These are phyloP conservation scores for Lepus americanus DNA, from an alignment of 2,113 vertebrate genomes.

Conservation along the genomic window DNA sequence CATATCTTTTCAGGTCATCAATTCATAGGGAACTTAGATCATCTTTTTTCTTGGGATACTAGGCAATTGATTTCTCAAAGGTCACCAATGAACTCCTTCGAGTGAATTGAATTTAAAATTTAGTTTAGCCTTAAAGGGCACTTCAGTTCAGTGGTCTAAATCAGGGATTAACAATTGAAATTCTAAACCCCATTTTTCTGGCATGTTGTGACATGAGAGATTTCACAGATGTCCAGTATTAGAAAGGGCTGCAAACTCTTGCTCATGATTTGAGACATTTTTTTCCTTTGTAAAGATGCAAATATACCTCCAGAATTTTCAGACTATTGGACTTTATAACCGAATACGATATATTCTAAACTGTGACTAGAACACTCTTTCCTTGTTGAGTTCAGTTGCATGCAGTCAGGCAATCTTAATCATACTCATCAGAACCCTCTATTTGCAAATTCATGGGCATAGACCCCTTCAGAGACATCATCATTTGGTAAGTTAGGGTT, in stretches of 20 bases:
- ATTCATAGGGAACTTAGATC: constrained; percentile 68
- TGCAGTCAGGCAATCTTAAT: not conserved
- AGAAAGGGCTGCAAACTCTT: not conserved
- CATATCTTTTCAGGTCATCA: constrained; percentile 45
- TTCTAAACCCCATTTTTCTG: not conserved
- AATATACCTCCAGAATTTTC: not conserved
- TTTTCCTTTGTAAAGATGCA: not conserved
- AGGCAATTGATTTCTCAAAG: constrained; percentile 82
- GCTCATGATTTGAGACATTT: not conserved
- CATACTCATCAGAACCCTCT: not conserved
- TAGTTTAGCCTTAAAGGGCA: constrained; percentile 77
- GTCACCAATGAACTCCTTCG: constrained; percentile 80
- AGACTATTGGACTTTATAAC: constrained; percentile 10
- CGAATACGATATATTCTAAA: not conserved
- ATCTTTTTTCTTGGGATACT: constrained; percentile 55
- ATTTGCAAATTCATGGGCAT: not conserved
- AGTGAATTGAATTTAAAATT: constrained; percentile 81
- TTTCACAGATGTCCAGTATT: not conserved
- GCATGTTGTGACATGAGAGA: not conserved
- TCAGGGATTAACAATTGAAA: constrained; percentile 60
- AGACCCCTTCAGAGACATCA: not conserved
- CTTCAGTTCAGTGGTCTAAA: constrained; percentile 74
- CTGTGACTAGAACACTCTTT: not conserved
- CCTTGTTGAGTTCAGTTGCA: not conserved
- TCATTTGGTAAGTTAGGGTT: not conserved